These are phyloP conservation scores for Halocynthia aurantium DNA, from an alignment of 23 tunicate genomes.

Conservation along the genomic window DNA sequence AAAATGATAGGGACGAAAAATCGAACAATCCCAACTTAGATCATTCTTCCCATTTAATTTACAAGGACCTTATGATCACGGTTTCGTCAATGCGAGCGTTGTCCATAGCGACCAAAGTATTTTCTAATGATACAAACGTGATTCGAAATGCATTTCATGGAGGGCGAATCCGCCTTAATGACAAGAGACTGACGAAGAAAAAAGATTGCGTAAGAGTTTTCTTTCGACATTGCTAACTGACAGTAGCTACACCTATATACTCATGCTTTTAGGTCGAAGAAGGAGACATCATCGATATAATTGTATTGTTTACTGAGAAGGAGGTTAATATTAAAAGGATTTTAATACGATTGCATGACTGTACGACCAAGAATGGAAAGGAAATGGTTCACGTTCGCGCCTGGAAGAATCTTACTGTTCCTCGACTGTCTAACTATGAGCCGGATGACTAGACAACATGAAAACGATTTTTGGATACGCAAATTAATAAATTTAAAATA, in stretches of 20 bases:
- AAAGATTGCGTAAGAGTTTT: background rate
- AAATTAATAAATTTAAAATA: no score
- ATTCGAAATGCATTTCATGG: background rate
- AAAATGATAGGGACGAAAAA: no score
- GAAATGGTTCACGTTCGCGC: background rate
- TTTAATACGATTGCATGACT: background rate
- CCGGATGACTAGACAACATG: no score
- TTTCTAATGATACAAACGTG: background rate
- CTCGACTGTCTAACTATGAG: background rate
- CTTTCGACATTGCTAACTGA: background rate
- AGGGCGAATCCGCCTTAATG: constrained; percentile 1
- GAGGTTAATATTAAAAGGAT: constrained; percentile 9
- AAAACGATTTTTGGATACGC: no score
- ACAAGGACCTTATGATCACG: background rate
- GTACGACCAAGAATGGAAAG: constrained; percentile 4
- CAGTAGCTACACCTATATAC: background rate
- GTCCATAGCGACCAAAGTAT: background rate
- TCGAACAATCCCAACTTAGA: no score
- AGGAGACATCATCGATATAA: constrained; percentile 15
- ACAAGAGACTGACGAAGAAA: background rate
- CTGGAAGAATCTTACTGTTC: constrained; percentile 4
- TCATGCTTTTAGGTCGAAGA: constrained; percentile 1
- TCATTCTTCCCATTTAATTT: background rate
- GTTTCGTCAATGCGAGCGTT: constrained; percentile 4
- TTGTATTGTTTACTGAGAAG: background rate